Evolutionary conservation across 2,888 invertebrate species (phyloP), one percentile per base, ranked within the genome.

Genomic region (Leptinotarsa juncta): DNA sequence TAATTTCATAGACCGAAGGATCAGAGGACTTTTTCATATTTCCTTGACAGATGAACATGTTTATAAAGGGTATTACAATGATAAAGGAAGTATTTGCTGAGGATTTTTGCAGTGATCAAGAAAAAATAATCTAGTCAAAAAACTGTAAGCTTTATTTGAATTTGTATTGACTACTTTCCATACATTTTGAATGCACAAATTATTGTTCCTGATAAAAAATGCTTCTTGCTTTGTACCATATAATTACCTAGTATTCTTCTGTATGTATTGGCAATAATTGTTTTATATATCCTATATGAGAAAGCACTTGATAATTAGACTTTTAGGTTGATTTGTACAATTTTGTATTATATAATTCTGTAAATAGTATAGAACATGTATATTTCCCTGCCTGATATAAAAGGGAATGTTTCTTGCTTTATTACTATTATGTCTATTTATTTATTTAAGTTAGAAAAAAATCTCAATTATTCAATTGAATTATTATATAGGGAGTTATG

Each of bases 61-160:
- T 73, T 69, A 71, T 71, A 72, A 70, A 70, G 73, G 78, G 75
- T 77, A 62, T 57, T 49, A 67, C 49, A 57, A 69, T 51, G 70
- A 72, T 65, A 68, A 68, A 73, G 66, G 48, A 66, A 65, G 42
- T 67, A 62, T 78, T 73, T 74, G 75, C 73, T 72, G 77, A 81
- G 85, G 86, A 86, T 83, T 83, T 85, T 86, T 87, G 87, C 87
- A 87, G 86, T 87, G 87, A 87, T 87, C 86, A 80, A 77, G 79
- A 77, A 77, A 75, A 74, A 80, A 79, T 72, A 76, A 69, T 82
- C 82, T 83, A 83, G 82, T 83, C 82, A 82, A 80, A 26, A 79
- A 79, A 68, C 71, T 77, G 78, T 70, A 79, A 84, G 84, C 84
- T 84, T 84, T 84, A 84, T 81, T 82, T 80, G 73, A 77, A 71